These are phyloP conservation scores for Platyscelio sp. DNA, from an alignment of 2,888 invertebrate species.

Conservation along the genomic window DNA sequence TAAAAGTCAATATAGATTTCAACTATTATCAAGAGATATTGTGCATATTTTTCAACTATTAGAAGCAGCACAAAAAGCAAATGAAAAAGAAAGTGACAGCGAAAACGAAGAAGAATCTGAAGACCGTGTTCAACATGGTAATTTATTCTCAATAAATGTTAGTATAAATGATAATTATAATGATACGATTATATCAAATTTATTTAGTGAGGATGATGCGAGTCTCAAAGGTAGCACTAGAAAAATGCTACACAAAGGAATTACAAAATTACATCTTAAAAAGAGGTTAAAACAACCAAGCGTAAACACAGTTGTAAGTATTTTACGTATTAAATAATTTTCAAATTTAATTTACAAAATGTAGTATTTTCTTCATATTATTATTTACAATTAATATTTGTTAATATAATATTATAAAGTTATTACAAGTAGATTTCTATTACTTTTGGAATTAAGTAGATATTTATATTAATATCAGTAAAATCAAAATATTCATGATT, in stretches of 20 bases:
- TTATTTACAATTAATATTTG: not conserved
- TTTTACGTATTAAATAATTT: no score
- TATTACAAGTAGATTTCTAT: no score
- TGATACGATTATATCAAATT: not conserved
- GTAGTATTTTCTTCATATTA: not conserved
- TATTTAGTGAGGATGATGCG: not conserved
- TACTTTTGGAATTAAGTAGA: no score
- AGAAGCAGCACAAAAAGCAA: not conserved
- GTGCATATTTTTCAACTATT: conserved; percentile 6
- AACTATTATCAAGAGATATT: conserved; percentile 14
- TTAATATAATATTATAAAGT: no score
- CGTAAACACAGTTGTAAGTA: conserved; percentile 1
- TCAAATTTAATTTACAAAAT: no score
- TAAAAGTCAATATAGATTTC: conserved; percentile 30
- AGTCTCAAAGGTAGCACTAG: no score
- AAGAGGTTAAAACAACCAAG: not conserved
- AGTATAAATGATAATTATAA: not conserved
- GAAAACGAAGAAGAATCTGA: not conserved
- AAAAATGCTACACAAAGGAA: no score
- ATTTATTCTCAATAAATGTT: no score
- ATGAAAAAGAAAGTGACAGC: conserved; percentile 3
- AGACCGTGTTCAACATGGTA: not conserved
- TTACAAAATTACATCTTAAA: not conserved
- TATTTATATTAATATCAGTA: no score
- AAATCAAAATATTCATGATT: no score